These are phyloP conservation scores for Eumeta japonica DNA, from an alignment of 1,140 invertebrate genomes.

Conservation along the genomic window DNA sequence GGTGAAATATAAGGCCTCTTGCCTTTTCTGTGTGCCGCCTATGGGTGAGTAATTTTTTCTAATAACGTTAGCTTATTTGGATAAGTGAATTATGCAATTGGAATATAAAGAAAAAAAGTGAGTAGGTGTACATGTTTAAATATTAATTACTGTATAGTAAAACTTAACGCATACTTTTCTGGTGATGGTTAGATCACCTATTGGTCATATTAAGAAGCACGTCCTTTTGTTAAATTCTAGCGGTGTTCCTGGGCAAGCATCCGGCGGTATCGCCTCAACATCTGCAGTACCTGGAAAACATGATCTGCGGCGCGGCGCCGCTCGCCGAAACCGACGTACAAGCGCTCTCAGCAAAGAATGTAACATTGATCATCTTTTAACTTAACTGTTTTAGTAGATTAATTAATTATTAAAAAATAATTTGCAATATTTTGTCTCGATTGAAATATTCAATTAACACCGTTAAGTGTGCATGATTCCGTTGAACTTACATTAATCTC, in stretches of 20 bases:
- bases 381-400: too few relatives aligned
- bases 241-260: constrained; percentile 67
- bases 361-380: too few relatives aligned
- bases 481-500: too few relatives aligned
- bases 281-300: constrained; percentile 52
- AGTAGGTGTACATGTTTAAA: constrained; percentile 1
- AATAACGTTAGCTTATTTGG: background rate
- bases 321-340: constrained; percentile 62
- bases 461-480: too few relatives aligned
- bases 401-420: constrained; percentile 5
- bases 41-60: constrained; percentile 53
- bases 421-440: background rate
- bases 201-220: too few relatives aligned
- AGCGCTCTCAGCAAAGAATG: constrained; percentile 54
- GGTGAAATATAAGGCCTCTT: constrained; percentile 57
- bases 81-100: background rate
- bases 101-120: background rate
- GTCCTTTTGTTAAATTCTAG: too few relatives aligned
- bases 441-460: too few relatives aligned
- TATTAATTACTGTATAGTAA: too few relatives aligned
- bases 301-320: constrained; percentile 72
- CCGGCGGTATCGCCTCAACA: constrained; percentile 62
- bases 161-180: too few relatives aligned
- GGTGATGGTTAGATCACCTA: too few relatives aligned
- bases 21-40: constrained; percentile 66